Evolutionary conservation across 2,113 vertebrate genomes (phyloP).

Genomic region (Oncorhynchus keta): DNA sequence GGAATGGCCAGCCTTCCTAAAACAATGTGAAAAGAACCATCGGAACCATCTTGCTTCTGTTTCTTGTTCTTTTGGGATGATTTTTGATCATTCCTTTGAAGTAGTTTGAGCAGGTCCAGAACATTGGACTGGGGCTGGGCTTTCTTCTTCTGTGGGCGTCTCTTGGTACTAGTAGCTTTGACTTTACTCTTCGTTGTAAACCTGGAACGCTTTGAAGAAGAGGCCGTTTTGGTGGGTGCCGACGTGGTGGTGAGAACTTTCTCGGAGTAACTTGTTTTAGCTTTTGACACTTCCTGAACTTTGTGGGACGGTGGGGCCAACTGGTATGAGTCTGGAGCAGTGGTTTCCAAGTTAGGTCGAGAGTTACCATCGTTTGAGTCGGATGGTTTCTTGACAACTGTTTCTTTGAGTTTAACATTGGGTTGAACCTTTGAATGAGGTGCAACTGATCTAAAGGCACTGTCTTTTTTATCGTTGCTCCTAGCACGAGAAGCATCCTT

Average conservation of each 20-base stretch:
- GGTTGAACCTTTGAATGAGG: conserved; percentile 26
- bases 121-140: conserved; percentile 30
- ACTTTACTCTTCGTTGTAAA: conserved; percentile 4
- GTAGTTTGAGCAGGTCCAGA: conserved; percentile 62
- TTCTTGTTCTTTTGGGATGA: conserved; percentile 35
- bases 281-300: background rate
- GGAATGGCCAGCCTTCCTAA: conserved; percentile 76
- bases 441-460: conserved; percentile 38
- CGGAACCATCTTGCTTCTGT: conserved; percentile 45
- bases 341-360: conserved; percentile 19
- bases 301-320: conserved; percentile 25
- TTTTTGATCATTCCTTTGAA: conserved; percentile 35
- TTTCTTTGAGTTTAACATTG: background rate
- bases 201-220: conserved; percentile 19
- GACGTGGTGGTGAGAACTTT: background rate
- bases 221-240: conserved; percentile 30
- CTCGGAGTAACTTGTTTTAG: conserved; percentile 4
- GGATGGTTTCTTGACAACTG: conserved; percentile 22
- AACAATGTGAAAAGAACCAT: conserved; percentile 67
- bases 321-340: conserved; percentile 4
- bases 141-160: conserved; percentile 36
- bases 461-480: conserved; percentile 20
- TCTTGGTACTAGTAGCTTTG: conserved; percentile 26
- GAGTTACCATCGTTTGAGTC: conserved; percentile 24
- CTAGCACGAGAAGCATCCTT: conserved; percentile 20